Conservation (phyloP, 1,140 invertebrate genomes). For the Drosophila erecta region DNA sequence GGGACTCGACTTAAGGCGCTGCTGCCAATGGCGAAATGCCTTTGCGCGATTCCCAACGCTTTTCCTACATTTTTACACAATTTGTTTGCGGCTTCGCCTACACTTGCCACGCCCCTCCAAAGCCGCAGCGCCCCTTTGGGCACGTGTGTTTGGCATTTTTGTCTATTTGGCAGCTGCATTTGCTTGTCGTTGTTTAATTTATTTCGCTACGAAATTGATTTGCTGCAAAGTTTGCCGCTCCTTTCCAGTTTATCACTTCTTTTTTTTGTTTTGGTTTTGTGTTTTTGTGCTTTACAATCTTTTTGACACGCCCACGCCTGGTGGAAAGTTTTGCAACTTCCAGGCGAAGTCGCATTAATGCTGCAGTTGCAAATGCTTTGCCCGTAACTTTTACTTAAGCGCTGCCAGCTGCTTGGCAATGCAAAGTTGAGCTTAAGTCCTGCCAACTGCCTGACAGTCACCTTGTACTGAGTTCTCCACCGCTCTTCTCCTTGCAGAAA, state of each 20-base stretch:
- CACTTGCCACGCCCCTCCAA: conserved; percentile 16
- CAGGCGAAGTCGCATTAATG: conserved; percentile 46
- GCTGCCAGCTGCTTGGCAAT: conserved; percentile 31
- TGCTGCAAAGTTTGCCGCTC: conserved; percentile 31
- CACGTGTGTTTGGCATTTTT: conserved; percentile 65
- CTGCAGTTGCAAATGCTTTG: conserved; percentile 43
- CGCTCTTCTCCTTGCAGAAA: conserved; percentile 63
- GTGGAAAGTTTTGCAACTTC: conserved; percentile 47
- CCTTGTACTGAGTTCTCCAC: conserved; percentile 17
- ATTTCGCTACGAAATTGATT: conserved; percentile 68
- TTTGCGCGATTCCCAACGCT: conserved; percentile 15
- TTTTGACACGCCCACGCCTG: conserved; percentile 41
- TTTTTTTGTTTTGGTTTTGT: neutral
- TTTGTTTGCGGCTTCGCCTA: conserved; percentile 76
- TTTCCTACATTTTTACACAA: conserved; percentile 72
- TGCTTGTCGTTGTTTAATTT: conserved; percentile 69
- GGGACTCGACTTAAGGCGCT: conserved; percentile 71
- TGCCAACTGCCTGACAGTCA: conserved; percentile 16
- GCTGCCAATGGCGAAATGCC: conserved; percentile 58
- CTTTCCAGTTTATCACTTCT: neutral
- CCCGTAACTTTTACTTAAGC: conserved; percentile 45
- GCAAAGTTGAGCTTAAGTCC: conserved; percentile 21
- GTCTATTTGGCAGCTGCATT: conserved; percentile 73
- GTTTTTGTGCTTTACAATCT: conserved; percentile 12
- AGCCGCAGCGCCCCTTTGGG: neutral